Conservation (phyloP, 2,113 vertebrate species). For the Canis aureus region DNA sequence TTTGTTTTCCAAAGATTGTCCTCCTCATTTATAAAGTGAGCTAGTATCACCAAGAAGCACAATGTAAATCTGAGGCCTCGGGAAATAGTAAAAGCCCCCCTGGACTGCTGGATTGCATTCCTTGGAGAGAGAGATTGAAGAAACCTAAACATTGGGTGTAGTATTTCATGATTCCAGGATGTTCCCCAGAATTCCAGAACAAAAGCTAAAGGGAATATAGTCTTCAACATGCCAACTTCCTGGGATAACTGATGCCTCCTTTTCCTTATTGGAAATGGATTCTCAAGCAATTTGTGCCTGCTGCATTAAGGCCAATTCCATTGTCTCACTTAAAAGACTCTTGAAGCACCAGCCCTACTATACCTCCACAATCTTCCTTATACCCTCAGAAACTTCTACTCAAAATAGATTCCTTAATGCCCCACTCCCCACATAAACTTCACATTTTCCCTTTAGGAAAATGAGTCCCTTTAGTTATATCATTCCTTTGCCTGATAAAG, state of each 20-base stretch:
- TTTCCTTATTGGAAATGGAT: not conserved
- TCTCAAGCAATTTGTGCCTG: not conserved
- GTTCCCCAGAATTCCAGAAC: not conserved
- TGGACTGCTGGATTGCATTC: not conserved
- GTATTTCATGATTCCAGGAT: not conserved
- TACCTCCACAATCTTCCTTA: not conserved
- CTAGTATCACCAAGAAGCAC: not conserved
- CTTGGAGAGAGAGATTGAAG: not conserved
- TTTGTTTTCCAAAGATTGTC: not conserved
- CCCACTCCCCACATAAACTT: not conserved
- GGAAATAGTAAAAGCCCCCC: not conserved
- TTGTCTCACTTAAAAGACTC: not conserved
- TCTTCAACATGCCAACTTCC: not conserved
- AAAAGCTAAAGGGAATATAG: not conserved
- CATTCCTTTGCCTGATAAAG: not conserved
- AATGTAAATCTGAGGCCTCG: not conserved
- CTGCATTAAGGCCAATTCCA: not conserved
- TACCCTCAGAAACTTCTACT: not conserved
- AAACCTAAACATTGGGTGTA: not conserved
- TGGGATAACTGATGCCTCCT: not conserved
- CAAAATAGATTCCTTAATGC: not conserved
- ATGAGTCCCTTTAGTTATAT: not conserved
- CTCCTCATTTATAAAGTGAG: not conserved
- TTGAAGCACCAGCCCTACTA: not conserved
- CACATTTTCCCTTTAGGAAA: not conserved